Percentiles rank a stretch among this genome's conserved stretches.
Conservation (phyloP, 2,797 vertebrate species). For the Hippopotamyrus pictus region DNA sequence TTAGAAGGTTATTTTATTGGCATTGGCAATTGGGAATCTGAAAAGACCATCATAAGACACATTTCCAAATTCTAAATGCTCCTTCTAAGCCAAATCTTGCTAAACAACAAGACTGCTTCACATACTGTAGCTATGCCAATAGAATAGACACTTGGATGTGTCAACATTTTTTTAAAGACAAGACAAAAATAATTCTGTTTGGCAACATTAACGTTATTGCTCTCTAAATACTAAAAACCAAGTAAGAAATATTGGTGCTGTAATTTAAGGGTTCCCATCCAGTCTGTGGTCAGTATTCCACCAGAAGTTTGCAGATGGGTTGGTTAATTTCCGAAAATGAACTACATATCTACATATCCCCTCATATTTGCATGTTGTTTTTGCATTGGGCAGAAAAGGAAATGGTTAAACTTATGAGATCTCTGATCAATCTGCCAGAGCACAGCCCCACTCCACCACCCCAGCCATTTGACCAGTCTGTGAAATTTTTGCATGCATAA, state of each 20-base stretch:
- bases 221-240: not conserved
- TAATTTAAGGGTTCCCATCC: not conserved
- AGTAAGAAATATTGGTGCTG: not conserved
- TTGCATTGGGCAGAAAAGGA: not conserved
- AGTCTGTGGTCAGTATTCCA: not conserved
- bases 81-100: not conserved
- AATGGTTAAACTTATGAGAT: not conserved
- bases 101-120: not conserved
- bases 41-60: not conserved
- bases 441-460: not conserved
- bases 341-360: not conserved
- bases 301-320: not conserved
- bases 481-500: not conserved
- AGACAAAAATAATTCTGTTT: not conserved
- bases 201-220: not conserved
- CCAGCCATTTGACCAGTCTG: not conserved
- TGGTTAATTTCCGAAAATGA: not conserved
- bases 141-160: not conserved
- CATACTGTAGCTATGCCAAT: not conserved
- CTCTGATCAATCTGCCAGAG: not conserved
- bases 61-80: not conserved
- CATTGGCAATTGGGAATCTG: not conserved
- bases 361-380: not conserved
- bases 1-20: not conserved
- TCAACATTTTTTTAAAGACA: not conserved